Conservation (phyloP, 2,113 vertebrate genomes). For the Tetrax tetrax region DNA sequence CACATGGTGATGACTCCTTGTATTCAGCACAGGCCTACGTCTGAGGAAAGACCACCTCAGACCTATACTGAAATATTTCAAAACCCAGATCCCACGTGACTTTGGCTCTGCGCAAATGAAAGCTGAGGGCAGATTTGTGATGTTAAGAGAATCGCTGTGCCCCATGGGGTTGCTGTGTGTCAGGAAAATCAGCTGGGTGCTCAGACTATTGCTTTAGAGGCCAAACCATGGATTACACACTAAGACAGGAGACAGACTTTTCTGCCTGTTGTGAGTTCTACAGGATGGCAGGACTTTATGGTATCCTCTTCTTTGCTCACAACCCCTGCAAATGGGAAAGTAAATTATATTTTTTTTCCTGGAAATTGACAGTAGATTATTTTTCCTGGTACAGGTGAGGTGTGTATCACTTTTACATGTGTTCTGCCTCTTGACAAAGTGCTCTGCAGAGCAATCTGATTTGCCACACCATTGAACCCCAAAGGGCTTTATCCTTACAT, state of each 20-base stretch:
- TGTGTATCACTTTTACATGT: background rate
- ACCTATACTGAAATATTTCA: background rate
- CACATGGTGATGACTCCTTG: background rate
- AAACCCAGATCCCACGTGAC: background rate
- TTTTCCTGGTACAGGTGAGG: background rate
- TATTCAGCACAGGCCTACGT: background rate
- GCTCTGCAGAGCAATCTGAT: background rate
- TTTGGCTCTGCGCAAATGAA: background rate
- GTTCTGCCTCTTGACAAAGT: background rate
- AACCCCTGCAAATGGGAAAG: background rate
- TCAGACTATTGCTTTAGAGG: background rate
- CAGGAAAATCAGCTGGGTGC: background rate
- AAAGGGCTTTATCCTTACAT: background rate
- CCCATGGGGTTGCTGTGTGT: background rate
- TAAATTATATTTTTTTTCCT: background rate
- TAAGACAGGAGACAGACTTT: background rate
- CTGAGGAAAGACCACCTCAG: background rate
- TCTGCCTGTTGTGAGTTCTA: background rate
- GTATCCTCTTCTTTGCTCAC: background rate
- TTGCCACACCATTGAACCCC: accelerated
- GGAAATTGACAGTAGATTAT: background rate
- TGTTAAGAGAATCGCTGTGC: background rate
- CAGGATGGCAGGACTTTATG: background rate
- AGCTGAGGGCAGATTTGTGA: background rate
- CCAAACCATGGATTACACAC: background rate